Percentiles rank a stretch among this genome's conserved stretches.
These are phyloP conservation scores for Nomada ruficornis DNA, from an alignment of 2,888 invertebrate genomes.

Conservation along the genomic window DNA sequence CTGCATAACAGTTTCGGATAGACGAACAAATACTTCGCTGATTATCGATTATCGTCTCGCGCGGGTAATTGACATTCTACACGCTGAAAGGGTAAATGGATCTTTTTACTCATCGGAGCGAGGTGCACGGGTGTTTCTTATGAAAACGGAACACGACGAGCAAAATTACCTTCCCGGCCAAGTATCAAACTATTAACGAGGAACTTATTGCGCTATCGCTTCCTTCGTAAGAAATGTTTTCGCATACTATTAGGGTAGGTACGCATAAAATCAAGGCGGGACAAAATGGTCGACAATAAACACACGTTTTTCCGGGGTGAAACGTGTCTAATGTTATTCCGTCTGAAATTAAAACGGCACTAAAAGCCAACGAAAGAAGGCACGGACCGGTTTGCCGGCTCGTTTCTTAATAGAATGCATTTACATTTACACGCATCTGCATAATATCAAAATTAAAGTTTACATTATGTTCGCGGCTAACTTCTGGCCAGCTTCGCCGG, in stretches of 20 bases:
- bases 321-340: constrained; percentile 9
- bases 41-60: neutral
- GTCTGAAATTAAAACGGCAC: constrained; percentile 5
- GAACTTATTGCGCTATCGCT: neutral
- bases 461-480: constrained; percentile 2
- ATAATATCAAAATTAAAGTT: constrained; percentile 16
- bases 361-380: constrained; percentile 4
- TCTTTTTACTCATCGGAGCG: neutral
- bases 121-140: neutral
- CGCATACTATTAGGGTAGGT: neutral
- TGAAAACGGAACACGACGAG: neutral
- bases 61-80: neutral
- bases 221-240: neutral
- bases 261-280: constrained; percentile 1
- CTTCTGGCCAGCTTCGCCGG: neutral
- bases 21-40: neutral
- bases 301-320: constrained; percentile 2
- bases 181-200: constrained; percentile 9
- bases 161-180: neutral
- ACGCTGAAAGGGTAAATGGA: neutral
- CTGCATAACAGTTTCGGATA: neutral
- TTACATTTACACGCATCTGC: constrained; percentile 17
- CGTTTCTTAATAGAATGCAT: constrained; percentile 19
- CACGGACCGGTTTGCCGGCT: constrained; percentile 9
- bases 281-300: neutral